Base-by-base conservation (phyloP, 2,113 vertebrate species). In the Pelecanus crispus region DNA sequence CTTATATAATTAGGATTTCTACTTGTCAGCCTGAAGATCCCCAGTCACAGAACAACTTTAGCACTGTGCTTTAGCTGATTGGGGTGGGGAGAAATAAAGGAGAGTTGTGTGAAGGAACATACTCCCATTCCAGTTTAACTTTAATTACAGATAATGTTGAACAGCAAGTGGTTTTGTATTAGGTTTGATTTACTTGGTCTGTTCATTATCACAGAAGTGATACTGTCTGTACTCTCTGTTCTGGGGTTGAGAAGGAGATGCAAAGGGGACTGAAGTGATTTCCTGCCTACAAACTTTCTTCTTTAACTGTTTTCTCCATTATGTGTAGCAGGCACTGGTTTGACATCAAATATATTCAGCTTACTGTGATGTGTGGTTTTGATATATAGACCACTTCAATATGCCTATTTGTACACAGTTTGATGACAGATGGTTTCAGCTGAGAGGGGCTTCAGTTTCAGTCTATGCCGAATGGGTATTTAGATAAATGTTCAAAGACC, bases 91-190 rank as follows among this genome's bases (percentile, higher is more conserved):
- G 24, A 79, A 87, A n/a, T 56, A 68, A 94, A 44, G 44, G 25
- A 17, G 40, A 91, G 40, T 17, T 94, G 40, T 61, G 74, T 94
- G 90, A 80, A 88, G 87, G 63, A 93, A n/a, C 44, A 24, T 34
- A 61, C 17, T 95, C 94, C 87, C 78, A n/a, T 82, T 94, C 45
- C 74, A 92, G 87, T 95, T 95, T 90, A 86, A 52, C 78, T 96
- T 88, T 88, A 94, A 95, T 96, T 95, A 90, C 58, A 90, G 84
- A 91, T 92, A 88, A 73, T 66, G 81, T 80, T 2, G 6, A 96
- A 70, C 62, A 93, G 52, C 73, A 73, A 93, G 40, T 53, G 52
- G 11, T 19, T 95, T 85, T 85, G 19, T 53, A 31, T 68, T 82
- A 82, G 31, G 13, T n/a, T 95, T 96, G 70, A 93, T 97, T 96